phyloP scores from a whole-genome alignment of 2,113 vertebrate species.

The Phyllostomus hastatus region DNA sequence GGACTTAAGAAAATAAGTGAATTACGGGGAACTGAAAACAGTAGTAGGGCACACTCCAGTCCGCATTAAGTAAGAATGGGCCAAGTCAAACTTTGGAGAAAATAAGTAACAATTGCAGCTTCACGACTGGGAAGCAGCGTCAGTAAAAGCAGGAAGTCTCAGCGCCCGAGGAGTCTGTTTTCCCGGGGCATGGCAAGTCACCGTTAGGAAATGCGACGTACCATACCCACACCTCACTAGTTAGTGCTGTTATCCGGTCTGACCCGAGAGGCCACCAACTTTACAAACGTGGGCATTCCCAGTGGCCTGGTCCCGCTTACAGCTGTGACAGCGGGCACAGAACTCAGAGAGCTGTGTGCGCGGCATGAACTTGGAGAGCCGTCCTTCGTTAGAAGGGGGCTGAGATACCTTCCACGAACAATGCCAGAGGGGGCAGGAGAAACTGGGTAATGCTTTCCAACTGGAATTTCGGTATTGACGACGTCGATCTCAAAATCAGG shows the following conservation, averaged over 20 bases:
- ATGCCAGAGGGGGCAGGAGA: slow-evolving; percentile 21
- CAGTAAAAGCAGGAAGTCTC: not conserved
- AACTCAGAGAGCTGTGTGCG: not conserved
- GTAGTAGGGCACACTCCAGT: not conserved
- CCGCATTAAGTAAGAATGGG: not conserved
- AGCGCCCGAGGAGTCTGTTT: not conserved
- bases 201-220: not conserved
- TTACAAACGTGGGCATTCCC: not conserved
- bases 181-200: not conserved
- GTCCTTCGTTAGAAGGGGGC: not conserved
- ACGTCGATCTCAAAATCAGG: not conserved
- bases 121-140: not conserved
- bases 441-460: not conserved
- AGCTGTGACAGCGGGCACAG: not conserved
- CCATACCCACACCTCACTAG: not conserved
- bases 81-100: not conserved
- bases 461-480: not conserved
- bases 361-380: not conserved
- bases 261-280: not conserved
- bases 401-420: not conserved
- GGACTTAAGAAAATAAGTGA: not conserved
- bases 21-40: not conserved
- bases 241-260: not conserved
- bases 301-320: no score
- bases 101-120: not conserved